phyloP scores from a whole-genome alignment of 2,113 vertebrate species.

The Capra hircus region DNA sequence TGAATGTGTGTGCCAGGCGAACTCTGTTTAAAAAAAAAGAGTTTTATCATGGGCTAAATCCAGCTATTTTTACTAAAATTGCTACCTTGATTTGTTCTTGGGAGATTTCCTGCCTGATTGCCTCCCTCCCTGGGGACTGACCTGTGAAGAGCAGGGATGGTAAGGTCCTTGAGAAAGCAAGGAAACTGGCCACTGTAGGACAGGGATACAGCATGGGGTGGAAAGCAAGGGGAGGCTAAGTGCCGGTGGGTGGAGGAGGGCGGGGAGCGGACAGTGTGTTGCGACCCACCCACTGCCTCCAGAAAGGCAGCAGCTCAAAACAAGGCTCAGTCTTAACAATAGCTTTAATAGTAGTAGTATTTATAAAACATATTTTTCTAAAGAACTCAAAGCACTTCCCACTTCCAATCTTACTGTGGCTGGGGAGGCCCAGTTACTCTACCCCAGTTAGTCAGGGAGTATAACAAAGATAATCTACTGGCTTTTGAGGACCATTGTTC shows the following conservation, averaged over 20 bases:
- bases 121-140: not conserved
- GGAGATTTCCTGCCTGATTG: slow-evolving; percentile 6
- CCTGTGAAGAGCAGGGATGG: not conserved
- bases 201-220: not conserved
- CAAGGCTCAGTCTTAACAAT: slow-evolving; percentile 37
- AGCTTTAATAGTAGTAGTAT: slow-evolving; percentile 53
- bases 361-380: slow-evolving; percentile 39
- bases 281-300: slow-evolving; percentile 30
- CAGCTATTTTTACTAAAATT: slow-evolving; percentile 65
- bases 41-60: slow-evolving; percentile 13
- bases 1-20: slow-evolving; percentile 1
- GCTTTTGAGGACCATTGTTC: not conserved
- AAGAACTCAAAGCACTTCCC: slow-evolving; percentile 32
- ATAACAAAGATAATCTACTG: not conserved
- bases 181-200: not conserved
- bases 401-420: not conserved
- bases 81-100: slow-evolving; percentile 49
- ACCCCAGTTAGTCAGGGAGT: not conserved
- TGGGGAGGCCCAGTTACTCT: not conserved
- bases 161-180: not conserved
- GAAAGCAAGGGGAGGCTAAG: not conserved
- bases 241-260: not conserved
- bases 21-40: not conserved
- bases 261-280: not conserved
- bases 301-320: slow-evolving; percentile 34